These are phyloP conservation scores for Diarsia rubi DNA, from an alignment of 2,888 invertebrate genomes.

Conservation along the genomic window DNA sequence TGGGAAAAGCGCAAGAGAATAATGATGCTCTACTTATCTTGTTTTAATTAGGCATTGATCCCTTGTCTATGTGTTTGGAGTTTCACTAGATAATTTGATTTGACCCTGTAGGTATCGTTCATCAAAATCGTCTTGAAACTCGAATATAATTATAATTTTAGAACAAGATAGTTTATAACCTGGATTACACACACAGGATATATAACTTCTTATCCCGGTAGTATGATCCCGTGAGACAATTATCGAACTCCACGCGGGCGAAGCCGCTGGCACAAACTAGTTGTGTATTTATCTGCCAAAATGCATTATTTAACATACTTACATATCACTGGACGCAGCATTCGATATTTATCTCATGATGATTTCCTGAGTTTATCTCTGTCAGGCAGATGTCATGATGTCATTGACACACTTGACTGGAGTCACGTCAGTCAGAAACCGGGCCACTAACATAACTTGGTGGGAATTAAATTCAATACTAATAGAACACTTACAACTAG, in stretches of 20 bases:
- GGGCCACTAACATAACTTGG: slow-evolving; percentile 60
- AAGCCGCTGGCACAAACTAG: too few species aligned
- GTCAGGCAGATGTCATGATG: slow-evolving; percentile 34
- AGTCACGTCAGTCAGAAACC: slow-evolving; percentile 39
- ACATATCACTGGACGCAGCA: slow-evolving; percentile 17
- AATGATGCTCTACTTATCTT: too few species aligned
- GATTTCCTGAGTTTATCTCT: slow-evolving; percentile 41
- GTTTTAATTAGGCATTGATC: too few species aligned
- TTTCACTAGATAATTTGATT: background rate
- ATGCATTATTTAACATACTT: slow-evolving; percentile 1
- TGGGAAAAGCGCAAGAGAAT: too few species aligned
- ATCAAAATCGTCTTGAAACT: too few species aligned
- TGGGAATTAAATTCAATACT: slow-evolving; percentile 61
- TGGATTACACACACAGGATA: too few species aligned
- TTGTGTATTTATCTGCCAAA: background rate
- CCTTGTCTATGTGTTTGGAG: background rate
- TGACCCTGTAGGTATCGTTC: background rate
- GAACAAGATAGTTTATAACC: too few species aligned
- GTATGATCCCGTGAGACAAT: too few species aligned
- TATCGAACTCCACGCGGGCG: too few species aligned
- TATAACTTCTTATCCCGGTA: too few species aligned
- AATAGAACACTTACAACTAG: slow-evolving; percentile 62
- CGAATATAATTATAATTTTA: too few species aligned
- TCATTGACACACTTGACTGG: slow-evolving; percentile 37
- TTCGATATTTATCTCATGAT: slow-evolving; percentile 35